Evolutionary conservation across 2,797 vertebrate species (phyloP).

Genomic region (Anolis apletophallus): DNA sequence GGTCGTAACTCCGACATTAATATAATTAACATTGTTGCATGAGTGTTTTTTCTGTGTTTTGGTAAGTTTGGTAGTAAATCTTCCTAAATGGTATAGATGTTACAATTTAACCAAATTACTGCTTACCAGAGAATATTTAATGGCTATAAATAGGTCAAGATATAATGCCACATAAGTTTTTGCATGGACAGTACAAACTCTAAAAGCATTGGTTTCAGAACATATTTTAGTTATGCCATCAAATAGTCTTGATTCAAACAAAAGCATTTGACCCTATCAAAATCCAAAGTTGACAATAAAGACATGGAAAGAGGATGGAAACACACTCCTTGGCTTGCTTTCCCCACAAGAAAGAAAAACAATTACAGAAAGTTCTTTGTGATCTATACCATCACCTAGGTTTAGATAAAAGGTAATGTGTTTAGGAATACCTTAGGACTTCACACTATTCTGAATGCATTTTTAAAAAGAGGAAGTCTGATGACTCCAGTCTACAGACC

Average conservation of each 20-base stretch:
- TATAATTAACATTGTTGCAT: constrained; percentile 21
- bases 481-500: background rate
- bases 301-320: background rate
- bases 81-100: constrained; percentile 31
- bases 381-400: background rate
- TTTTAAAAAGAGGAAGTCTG: background rate
- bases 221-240: background rate
- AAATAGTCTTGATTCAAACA: background rate
- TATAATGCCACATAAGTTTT: constrained; percentile 1
- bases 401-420: background rate
- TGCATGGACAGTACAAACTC: background rate
- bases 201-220: background rate
- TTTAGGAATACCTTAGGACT: background rate
- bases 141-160: constrained; percentile 8
- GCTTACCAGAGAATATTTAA: constrained; percentile 31
- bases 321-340: background rate
- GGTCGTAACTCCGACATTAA: too few relatives aligned
- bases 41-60: constrained; percentile 15
- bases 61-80: constrained; percentile 23
- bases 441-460: background rate
- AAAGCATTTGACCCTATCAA: background rate
- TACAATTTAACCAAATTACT: constrained; percentile 38
- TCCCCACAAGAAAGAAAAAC: background rate
- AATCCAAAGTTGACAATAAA: background rate
- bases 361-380: background rate